phyloP scores from a whole-genome alignment of 2,797 vertebrate genomes.

The Erpetoichthys calabaricus region DNA sequence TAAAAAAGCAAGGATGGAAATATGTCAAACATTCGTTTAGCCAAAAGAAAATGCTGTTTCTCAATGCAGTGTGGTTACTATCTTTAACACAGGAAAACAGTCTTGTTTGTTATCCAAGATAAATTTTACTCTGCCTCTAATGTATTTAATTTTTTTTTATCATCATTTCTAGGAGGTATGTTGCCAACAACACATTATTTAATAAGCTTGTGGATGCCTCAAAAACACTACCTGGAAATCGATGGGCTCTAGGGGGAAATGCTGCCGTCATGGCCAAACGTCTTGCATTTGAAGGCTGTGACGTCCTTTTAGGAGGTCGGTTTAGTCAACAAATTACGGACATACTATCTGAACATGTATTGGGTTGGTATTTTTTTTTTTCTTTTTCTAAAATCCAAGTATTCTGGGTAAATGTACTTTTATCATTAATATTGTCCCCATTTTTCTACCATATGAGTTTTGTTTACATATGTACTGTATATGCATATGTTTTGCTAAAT shows the following conservation, averaged over 20 bases:
- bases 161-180: conserved; percentile 42
- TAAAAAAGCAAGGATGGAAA: no score
- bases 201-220: conserved; percentile 56
- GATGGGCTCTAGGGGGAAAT: conserved; percentile 65
- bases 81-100: no score
- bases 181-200: conserved; percentile 61
- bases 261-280: conserved; percentile 66
- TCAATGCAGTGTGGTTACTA: no score
- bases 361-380: conserved; percentile 34
- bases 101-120: no score
- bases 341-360: conserved; percentile 54
- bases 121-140: no score
- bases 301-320: conserved; percentile 62
- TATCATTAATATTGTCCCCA: no score
- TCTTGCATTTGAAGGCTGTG: conserved; percentile 62
- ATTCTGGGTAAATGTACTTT: no score
- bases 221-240: conserved; percentile 57
- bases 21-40: no score
- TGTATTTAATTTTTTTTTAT: no score
- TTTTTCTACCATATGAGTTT: no score
- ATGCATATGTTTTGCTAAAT: not conserved
- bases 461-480: no score
- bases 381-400: conserved; percentile 2
- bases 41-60: no score
- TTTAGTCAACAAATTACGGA: conserved; percentile 57